Percentiles rank a stretch among this genome's conserved stretches.
phyloP scores from a whole-genome alignment of 2,797 vertebrate species.

The Fistularia tabacaria region DNA sequence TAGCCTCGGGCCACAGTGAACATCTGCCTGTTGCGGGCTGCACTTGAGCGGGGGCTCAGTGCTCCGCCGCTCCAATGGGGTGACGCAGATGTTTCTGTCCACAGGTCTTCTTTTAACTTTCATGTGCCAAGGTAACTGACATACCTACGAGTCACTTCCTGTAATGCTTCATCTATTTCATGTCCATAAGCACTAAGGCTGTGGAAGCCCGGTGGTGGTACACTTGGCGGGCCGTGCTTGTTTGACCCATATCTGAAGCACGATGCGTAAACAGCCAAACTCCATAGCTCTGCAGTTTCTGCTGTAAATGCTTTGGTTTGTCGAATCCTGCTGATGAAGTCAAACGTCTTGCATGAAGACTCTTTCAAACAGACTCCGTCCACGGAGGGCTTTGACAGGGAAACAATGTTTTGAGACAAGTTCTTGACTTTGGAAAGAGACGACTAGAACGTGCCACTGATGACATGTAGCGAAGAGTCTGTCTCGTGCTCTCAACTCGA shows the following conservation, averaged over 20 bases:
- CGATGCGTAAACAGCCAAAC: slow-evolving; percentile 64
- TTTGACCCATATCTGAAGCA: slow-evolving; percentile 63
- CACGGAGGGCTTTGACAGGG: slow-evolving; percentile 18
- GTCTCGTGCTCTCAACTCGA: slow-evolving; percentile 11
- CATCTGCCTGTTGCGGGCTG: slow-evolving; percentile 72
- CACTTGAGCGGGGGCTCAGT: slow-evolving; percentile 49
- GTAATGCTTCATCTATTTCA: slow-evolving; percentile 16
- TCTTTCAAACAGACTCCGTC: slow-evolving; percentile 31
- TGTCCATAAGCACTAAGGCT: slow-evolving; percentile 19
- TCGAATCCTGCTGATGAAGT: slow-evolving; percentile 58
- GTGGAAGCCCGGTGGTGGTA: slow-evolving; percentile 28
- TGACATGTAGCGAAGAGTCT: not conserved
- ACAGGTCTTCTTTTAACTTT: slow-evolving; percentile 48
- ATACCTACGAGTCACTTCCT: slow-evolving; percentile 8
- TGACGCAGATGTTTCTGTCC: slow-evolving; percentile 50
- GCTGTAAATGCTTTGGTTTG: slow-evolving; percentile 33
- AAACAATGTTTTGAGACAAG: slow-evolving; percentile 23
- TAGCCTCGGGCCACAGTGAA: slow-evolving; percentile 73
- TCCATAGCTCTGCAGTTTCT: slow-evolving; percentile 60
- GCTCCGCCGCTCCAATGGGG: slow-evolving; percentile 49
- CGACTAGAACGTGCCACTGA: slow-evolving; percentile 36
- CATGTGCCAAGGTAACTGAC: slow-evolving; percentile 35
- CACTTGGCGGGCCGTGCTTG: slow-evolving; percentile 53
- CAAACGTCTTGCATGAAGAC: slow-evolving; percentile 42
- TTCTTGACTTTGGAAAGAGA: slow-evolving; percentile 41